Base-by-base conservation (phyloP, 2,797 vertebrate species). In the Poeciliopsis infans region DNA sequence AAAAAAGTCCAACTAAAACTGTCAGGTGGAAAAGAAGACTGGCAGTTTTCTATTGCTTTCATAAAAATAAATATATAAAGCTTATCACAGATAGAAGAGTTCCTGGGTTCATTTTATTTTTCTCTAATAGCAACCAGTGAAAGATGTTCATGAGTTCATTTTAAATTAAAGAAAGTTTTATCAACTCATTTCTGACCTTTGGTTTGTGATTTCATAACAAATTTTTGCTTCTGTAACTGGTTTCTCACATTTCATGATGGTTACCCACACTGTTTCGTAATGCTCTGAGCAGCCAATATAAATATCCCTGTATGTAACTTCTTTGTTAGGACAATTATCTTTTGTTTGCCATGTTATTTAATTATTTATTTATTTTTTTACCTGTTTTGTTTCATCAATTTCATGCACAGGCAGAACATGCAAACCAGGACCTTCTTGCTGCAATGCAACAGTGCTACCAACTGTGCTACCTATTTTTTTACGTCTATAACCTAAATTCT, bases 1-100 rank as follows among this genome's bases (percentile, higher is more conserved):
- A 79, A 82, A 82, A 87, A 86, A 87, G 84, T 89, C 79, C 75
- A 88, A 89, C 79, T 78, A 79, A 80, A 39, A 77, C 55, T 72
- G 46, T 51, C 47, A 1, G 6, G 73, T 46, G 49, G 74, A 31
- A 43, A 64, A 49, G 72, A 64, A 69, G 31, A 43, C 28, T 75
- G 74, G 57, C 28, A 43, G 2, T 69, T 61, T 51, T 16, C 75
- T 3, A 31, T 0, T 33, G 61, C 8, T 68, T 41, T 23, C 20
- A 66, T 23, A 41, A 41, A 68, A 6, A 41, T 45, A 45, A 45
- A 45, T 18, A 61, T 5, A 36, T 18, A 7, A 18, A 33, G 7
- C 43, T 77, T 82, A 18, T 55, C 33, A 47, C 5, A 77, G 25
- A 31, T 64, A 39, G 10, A 39, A 10, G 0, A 45, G 18, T 59